These are phyloP conservation scores for Cremastinae sp. DNA, from an alignment of 2,888 invertebrate species.

Conservation along the genomic window DNA sequence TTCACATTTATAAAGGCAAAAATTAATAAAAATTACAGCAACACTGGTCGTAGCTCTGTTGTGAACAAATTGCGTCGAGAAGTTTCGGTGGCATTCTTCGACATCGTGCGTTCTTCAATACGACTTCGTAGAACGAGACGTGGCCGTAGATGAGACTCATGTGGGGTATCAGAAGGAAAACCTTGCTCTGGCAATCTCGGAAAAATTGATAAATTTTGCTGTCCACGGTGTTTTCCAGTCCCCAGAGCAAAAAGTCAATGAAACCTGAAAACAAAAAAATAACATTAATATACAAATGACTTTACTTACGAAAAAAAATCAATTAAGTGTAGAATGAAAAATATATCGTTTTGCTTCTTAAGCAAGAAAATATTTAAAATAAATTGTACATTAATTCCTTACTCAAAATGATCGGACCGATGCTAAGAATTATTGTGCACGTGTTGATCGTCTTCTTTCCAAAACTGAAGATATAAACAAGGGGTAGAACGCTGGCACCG, in stretches of 20 bases:
- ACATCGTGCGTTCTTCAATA: slow-evolving; percentile 74
- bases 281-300: background rate
- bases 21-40: slow-evolving; percentile 68
- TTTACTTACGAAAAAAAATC: background rate
- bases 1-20: no score
- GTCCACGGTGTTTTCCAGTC: slow-evolving; percentile 58
- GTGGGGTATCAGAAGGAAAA: slow-evolving; percentile 75
- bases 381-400: slow-evolving; percentile 61
- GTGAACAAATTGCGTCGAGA: slow-evolving; percentile 65
- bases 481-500: slow-evolving; percentile 84
- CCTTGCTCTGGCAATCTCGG: slow-evolving; percentile 69
- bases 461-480: slow-evolving; percentile 75
- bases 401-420: slow-evolving; percentile 72
- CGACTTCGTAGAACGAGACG: slow-evolving; percentile 69
- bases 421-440: slow-evolving; percentile 68
- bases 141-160: slow-evolving; percentile 77
- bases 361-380: background rate
- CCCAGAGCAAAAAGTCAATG: slow-evolving; percentile 53
- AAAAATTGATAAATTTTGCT: slow-evolving; percentile 60
- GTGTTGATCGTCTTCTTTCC: slow-evolving; percentile 70
- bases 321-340: background rate
- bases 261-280: slow-evolving; percentile 35
- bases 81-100: slow-evolving; percentile 71
- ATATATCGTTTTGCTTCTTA: no score
- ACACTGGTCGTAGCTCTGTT: slow-evolving; percentile 64